Evolutionary conservation across 2,888 invertebrate genomes (phyloP).

Genomic region (Hypena proboscidalis): DNA sequence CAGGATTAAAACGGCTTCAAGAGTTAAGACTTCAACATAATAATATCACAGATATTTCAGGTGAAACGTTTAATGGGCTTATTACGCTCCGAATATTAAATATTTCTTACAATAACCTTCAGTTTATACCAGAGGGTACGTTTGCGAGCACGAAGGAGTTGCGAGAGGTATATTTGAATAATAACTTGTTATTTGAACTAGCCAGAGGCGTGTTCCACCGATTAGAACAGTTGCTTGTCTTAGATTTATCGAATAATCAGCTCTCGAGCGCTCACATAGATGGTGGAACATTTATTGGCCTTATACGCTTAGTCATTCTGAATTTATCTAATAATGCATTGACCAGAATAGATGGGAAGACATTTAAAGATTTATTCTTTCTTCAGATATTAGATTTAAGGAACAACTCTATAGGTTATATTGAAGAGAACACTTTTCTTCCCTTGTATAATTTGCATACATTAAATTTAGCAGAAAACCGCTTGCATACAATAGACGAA

Average conservation of each 20-base stretch:
- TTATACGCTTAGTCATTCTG: conserved; percentile 93
- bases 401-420: conserved; percentile 94
- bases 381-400: conserved; percentile 94
- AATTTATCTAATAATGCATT: conserved; percentile 94
- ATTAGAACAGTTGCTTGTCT: conserved; percentile 93
- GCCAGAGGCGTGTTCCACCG: conserved; percentile 94
- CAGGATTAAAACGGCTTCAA: conserved; percentile 90
- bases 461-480: conserved; percentile 94
- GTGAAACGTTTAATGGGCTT: conserved; percentile 92
- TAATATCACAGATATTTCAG: conserved; percentile 91
- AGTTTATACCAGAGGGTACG: conserved; percentile 91
- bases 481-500: conserved; percentile 92
- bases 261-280: conserved; percentile 94
- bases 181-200: conserved; percentile 93
- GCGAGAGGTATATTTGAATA: conserved; percentile 93
- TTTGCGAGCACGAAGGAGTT: conserved; percentile 93
- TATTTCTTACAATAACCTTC: conserved; percentile 93
- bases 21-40: conserved; percentile 93
- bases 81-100: conserved; percentile 92
- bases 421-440: conserved; percentile 94
- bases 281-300: conserved; percentile 93
- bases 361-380: conserved; percentile 95
- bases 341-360: conserved; percentile 92
- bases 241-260: conserved; percentile 95
- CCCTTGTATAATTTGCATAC: conserved; percentile 96